Conservation (phyloP, 2,888 invertebrate genomes). For the Prosopocoilus inquinatus region DNA sequence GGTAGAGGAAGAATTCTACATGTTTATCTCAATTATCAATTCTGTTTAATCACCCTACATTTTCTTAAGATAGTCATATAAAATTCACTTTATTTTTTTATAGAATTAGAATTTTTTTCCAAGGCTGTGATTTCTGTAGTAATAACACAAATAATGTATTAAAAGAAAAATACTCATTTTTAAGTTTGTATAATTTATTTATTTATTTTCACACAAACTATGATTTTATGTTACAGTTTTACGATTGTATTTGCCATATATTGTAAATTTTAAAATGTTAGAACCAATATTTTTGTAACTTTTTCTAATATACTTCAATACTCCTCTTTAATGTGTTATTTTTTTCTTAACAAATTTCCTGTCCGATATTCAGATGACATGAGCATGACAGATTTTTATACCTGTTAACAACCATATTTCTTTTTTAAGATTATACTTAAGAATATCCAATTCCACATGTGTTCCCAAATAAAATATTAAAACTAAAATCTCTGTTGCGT, state of each 20-base stretch:
- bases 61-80: not conserved
- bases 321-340: conserved; percentile 5
- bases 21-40: too few species aligned
- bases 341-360: not conserved
- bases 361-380: too few species aligned
- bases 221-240: conserved; percentile 10
- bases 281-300: conserved; percentile 22
- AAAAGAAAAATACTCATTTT: conserved; percentile 9
- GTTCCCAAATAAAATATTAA: too few species aligned
- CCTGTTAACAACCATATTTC: too few species aligned
- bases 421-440: too few species aligned
- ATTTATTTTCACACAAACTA: conserved; percentile 15
- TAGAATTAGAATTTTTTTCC: conserved; percentile 21
- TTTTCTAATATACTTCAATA: conserved; percentile 18
- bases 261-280: conserved; percentile 8
- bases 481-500: too few species aligned
- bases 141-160: conserved; percentile 10
- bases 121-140: conserved; percentile 23
- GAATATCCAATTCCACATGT: too few species aligned
- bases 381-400: too few species aligned
- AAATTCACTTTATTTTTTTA: not conserved
- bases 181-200: conserved; percentile 17
- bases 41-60: too few species aligned
- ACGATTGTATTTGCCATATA: conserved; percentile 4
- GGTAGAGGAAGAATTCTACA: too few species aligned